Evolutionary conservation across 1,140 invertebrate species (phyloP), one percentile per base, ranked within the genome.

Genomic region (Drosophila tsacasi): DNA sequence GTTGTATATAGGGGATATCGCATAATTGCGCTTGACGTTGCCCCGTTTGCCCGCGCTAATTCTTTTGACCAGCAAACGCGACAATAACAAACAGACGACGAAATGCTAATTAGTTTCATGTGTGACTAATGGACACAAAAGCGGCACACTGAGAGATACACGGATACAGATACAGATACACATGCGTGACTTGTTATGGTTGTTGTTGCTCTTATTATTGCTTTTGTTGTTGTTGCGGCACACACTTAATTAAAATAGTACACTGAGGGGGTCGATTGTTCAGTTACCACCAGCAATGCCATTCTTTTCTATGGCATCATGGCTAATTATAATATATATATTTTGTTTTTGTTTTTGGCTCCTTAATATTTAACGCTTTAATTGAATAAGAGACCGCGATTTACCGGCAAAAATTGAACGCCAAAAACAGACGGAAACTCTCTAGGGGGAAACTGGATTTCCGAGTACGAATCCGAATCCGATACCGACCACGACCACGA

Each of bases 41-140:
- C 55, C 74, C 64, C 63, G 54, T 57, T 76, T 87, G 63, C 69
- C 81, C 81, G 85, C 85, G 85, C 85, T 85, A 90, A 90, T 90
- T 90, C 85, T 79, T 90, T 90, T 89, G 84, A 77, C 85, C 83
- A 87, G 83, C 83, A 85, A 89, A 89, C 81, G 86, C 86, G 86
- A 90, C 86, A 91, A 91, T 91, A 91, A 86, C 86, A 90, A 86
- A 90, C 86, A 90, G 79, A 75, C 82, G 79, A 75, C 82, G 83
- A 91, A 90, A 90, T 91, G 89, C 89, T 91, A 91, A 91, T 91
- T 91, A 91, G 89, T 91, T 91, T 91, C 89, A 91, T 91, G 89
- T 91, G 86, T 91, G 89, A 91, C 89, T 91, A 91, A 91, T 91
- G 89, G 83, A 84, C 77, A 81, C 75, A 89, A 79, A 87, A 87